Conservation (phyloP, 2,113 vertebrate genomes). For the Oophaga pumilio region DNA sequence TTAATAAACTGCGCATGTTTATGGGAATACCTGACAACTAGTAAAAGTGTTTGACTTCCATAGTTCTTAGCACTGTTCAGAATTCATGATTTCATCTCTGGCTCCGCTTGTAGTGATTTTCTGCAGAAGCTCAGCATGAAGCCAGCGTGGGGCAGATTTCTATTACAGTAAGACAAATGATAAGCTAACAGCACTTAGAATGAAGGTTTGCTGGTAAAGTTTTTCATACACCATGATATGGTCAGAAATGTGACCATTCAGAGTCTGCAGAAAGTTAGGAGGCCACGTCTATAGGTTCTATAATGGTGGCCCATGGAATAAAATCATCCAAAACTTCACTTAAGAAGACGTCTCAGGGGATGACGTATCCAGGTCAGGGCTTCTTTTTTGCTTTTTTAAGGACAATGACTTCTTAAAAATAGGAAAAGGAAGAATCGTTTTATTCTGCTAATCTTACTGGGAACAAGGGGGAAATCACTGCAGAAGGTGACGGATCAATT, state of each 20-base stretch:
- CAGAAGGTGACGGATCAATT: not conserved
- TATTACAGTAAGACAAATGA: too few relatives aligned
- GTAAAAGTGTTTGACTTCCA: too few relatives aligned
- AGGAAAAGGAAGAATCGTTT: not conserved
- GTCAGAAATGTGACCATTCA: too few relatives aligned
- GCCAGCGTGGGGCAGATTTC: too few relatives aligned
- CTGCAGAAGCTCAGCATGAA: too few relatives aligned
- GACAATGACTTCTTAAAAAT: not conserved
- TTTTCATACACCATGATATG: too few relatives aligned
- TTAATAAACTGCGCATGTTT: too few relatives aligned
- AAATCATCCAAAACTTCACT: not conserved
- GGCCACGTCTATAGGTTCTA: not conserved
- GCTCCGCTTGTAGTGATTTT: too few relatives aligned
- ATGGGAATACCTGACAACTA: too few relatives aligned
- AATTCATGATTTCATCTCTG: too few relatives aligned
- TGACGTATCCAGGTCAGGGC: not conserved
- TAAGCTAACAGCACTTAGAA: not conserved
- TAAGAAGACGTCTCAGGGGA: not conserved
- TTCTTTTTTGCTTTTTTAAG: not conserved
- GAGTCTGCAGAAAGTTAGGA: not conserved
- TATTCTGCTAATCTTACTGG: not conserved
- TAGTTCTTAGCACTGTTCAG: too few relatives aligned
- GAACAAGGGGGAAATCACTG: not conserved
- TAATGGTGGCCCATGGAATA: not conserved
- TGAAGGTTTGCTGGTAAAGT: not conserved